phyloP scores from a whole-genome alignment of 2,797 vertebrate genomes.

The Bovichtus diacanthus region DNA sequence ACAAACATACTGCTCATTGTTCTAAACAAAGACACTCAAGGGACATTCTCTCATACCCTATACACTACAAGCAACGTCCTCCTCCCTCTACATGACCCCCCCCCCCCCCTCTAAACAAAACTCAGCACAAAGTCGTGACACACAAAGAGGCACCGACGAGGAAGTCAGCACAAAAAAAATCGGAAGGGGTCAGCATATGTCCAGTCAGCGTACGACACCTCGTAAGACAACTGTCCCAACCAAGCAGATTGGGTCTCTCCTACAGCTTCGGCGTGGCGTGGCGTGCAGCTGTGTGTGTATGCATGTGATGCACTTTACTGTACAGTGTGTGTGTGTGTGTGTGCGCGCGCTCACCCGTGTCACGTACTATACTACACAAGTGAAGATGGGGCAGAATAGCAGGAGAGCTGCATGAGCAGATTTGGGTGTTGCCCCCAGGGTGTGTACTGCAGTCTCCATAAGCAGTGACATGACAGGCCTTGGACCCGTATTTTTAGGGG shows the following conservation, averaged over 20 bases:
- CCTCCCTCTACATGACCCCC: slow-evolving; percentile 1
- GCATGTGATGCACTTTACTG: slow-evolving; percentile 30
- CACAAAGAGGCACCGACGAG: slow-evolving; percentile 73
- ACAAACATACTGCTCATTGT: not conserved
- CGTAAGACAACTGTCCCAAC: slow-evolving; percentile 76
- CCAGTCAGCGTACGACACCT: slow-evolving; percentile 80
- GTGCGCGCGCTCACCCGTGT: slow-evolving; percentile 56
- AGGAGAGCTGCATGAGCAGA: slow-evolving; percentile 83
- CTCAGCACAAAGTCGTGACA: slow-evolving; percentile 78
- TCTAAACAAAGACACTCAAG: slow-evolving; percentile 7
- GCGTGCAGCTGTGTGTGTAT: slow-evolving; percentile 37
- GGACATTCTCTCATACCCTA: slow-evolving; percentile 14
- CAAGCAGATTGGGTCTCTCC: slow-evolving; percentile 73
- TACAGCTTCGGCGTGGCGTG: slow-evolving; percentile 44
- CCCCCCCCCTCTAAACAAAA: slow-evolving; percentile 44
- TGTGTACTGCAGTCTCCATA: slow-evolving; percentile 54
- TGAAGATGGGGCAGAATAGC: slow-evolving; percentile 78
- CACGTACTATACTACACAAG: slow-evolving; percentile 73
- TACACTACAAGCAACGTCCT: not conserved
- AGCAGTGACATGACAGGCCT: slow-evolving; percentile 71
- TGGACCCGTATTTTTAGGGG: slow-evolving; percentile 49
- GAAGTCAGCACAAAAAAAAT: slow-evolving; percentile 82
- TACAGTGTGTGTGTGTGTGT: slow-evolving; percentile 20
- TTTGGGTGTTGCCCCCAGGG: slow-evolving; percentile 76
- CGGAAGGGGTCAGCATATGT: slow-evolving; percentile 84